A percentile compares a stretch with the other conserved stretches of the same genome.
Conservation (phyloP, 2,888 invertebrate genomes). For the Dorcus parallelipipedus region DNA sequence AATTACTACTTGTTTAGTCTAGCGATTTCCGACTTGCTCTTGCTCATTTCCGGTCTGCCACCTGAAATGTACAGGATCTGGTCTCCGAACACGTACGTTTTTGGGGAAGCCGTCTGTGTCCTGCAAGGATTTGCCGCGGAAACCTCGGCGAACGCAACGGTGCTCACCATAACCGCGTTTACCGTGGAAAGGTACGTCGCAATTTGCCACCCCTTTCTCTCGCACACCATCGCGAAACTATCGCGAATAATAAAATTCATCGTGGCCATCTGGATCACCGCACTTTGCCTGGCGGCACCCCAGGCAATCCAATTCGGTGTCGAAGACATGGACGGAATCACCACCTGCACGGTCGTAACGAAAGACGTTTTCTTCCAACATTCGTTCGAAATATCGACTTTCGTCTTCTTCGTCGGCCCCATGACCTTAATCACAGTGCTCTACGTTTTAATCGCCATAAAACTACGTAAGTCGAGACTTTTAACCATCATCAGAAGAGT, state of each 20-base stretch:
- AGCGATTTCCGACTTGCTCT: constrained; percentile 77
- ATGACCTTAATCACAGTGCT: constrained; percentile 83
- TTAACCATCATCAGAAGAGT: constrained; percentile 33
- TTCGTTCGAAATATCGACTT: constrained; percentile 76
- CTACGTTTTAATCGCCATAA: constrained; percentile 73
- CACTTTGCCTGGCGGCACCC: constrained; percentile 70
- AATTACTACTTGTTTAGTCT: constrained; percentile 82
- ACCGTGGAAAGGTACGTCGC: constrained; percentile 69
- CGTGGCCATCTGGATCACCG: constrained; percentile 74
- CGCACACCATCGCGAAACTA: constrained; percentile 84
- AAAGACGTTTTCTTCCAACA: constrained; percentile 56
- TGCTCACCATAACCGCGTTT: constrained; percentile 66
- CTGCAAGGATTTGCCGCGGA: constrained; percentile 76
- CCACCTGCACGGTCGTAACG: constrained; percentile 53
- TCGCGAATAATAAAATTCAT: constrained; percentile 81
- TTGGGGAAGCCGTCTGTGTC: constrained; percentile 77
- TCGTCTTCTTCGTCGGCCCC: constrained; percentile 81
- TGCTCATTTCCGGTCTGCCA: constrained; percentile 76
- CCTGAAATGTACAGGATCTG: constrained; percentile 78
- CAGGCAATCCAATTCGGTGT: constrained; percentile 59
- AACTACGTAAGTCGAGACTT: constrained; percentile 62
- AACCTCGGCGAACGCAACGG: constrained; percentile 75
- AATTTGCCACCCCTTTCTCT: constrained; percentile 65
- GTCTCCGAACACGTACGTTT: constrained; percentile 73
- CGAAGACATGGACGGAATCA: constrained; percentile 43